Base-by-base conservation (phyloP, 2,113 vertebrate genomes). In the Galemys pyrenaicus region DNA sequence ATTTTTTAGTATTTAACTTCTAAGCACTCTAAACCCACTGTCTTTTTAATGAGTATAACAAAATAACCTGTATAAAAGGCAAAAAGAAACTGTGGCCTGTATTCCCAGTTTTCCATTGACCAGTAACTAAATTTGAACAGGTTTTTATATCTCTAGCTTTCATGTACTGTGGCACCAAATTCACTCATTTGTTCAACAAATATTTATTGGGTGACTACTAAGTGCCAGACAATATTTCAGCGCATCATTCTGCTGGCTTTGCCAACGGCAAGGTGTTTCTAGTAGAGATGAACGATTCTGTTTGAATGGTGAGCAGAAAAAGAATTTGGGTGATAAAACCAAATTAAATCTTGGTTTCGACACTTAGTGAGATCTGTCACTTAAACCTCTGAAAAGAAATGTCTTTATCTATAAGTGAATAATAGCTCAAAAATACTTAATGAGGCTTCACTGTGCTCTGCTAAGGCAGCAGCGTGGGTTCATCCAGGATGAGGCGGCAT, bases 121-220 rank as follows among this genome's bases (percentile, higher is more conserved):
- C 89, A 84, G 22, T 75, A 44, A 84, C 28, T 80, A 83, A 67
- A 91, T 95, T 85, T 79, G 41, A 92, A 86, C 70, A 92, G 78
- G 81, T 51, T 74, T 93, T 39, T 91, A 4, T 35, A 84, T 54
- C 11, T 62, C 75, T 46, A 62, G 19, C 20, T 41, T 93, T 89
- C 24, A 6, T 62, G 35, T 32, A 92, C 67, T 88, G 32, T 84
- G 85, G 75, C 20, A 83, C 80, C 13, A 58, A 89, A 92, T 58
- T 39, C 74, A 90, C 65, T 87, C 91, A 70, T 80, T 93, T 79
- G 24, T 70, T 94, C 82, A 92, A 67, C 83, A 95, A 95, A 95
- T 89, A 86, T 73, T 95, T 95, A 54, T 51, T 41, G 37, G 64
- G 80, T 94, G 77, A 95, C 75, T 78, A 35, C n/a, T 80, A 65